Evolutionary conservation across 1,140 invertebrate species (phyloP).

Genomic region (Phthorimaea operculella): DNA sequence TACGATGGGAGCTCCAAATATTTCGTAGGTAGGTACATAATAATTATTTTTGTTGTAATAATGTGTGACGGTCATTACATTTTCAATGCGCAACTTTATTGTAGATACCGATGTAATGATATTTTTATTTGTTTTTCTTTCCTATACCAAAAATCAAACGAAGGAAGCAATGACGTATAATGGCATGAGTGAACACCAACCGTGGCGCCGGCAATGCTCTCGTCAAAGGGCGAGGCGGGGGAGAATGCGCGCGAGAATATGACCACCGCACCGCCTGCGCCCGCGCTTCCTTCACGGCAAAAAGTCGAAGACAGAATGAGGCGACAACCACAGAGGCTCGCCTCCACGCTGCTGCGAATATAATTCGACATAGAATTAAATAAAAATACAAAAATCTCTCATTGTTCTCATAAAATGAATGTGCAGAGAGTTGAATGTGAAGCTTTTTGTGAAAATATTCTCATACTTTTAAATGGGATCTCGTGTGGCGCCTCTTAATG

Average conservation of each 20-base stretch:
- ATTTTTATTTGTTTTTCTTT: too few species aligned
- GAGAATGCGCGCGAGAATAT: slow-evolving; percentile 34
- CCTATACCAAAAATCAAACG: too few species aligned
- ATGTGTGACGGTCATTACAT: too few species aligned
- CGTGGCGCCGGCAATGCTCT: slow-evolving; percentile 14
- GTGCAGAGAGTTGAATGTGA: slow-evolving; percentile 64
- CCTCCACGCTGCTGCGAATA: slow-evolving; percentile 55
- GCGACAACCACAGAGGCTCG: slow-evolving; percentile 56
- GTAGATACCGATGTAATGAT: too few species aligned
- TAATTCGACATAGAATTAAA: slow-evolving; percentile 66
- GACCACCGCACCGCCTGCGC: slow-evolving; percentile 45
- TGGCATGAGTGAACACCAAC: too few species aligned
- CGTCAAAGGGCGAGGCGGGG: slow-evolving; percentile 13
- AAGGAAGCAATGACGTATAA: too few species aligned
- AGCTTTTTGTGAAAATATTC: slow-evolving; percentile 67
- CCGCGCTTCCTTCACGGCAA: slow-evolving; percentile 50
- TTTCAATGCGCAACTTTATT: too few species aligned
- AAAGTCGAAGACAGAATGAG: slow-evolving; percentile 60
- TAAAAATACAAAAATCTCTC: slow-evolving; percentile 67
- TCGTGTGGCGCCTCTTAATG: slow-evolving; percentile 66
- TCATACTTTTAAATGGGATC: slow-evolving; percentile 66
- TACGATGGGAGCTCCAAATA: too few species aligned
- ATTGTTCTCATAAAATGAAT: slow-evolving; percentile 68
- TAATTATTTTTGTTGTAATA: too few species aligned
- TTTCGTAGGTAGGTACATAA: too few species aligned